Base-by-base conservation (phyloP, 2,113 vertebrate species). In the western clawed frog (Xenopus tropicalis) region DNA sequence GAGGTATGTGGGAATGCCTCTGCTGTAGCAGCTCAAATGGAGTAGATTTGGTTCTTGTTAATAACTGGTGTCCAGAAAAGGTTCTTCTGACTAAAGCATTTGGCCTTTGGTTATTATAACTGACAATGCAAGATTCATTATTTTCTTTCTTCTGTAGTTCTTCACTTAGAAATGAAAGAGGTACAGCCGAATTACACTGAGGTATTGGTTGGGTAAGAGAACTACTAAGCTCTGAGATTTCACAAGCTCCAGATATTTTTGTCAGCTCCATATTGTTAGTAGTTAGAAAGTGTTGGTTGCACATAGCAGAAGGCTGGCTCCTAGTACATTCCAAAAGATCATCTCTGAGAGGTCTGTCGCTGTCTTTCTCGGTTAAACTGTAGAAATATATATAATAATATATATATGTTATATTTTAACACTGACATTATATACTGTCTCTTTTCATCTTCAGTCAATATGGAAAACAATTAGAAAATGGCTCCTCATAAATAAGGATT, bases 41-140 rank as follows among this genome's bases (percentile, higher is more conserved):
- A 46, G 74, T 88, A 0, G 89, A 91, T n/a, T 76, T 79, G 6
- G 87, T 82, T 74, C 85, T 78, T 37, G 51, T 65, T 74, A 91
- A 80, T 0, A 79, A 78, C 0, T 22, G 4, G 62, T 74, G 89
- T 44, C 77, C 66, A 9, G 21, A 59, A 3, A 66, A 43, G 3
- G 14, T 23, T 16, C 48, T 80, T 52, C 21, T 56, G 13, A 46
- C 58, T 4, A 43, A 48, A 48, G 20, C 61, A 13, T 69, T 61
- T 71, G 21, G 62, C 46, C 54, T 70, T 54, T 72, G 51, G 14
- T 71, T 67, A 11, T 70, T 65, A 1, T 69, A 59, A 51, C 23
- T 19, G 78, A 69, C 79, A 70, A 56, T 88, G 89, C 71, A 86
- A 85, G 11, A 84, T 77, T 11, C 78, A 58, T 0, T 79, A 81